These are phyloP conservation scores for Tragelaphus imberbis DNA, from an alignment of 2,113 vertebrate genomes.

Conservation along the genomic window DNA sequence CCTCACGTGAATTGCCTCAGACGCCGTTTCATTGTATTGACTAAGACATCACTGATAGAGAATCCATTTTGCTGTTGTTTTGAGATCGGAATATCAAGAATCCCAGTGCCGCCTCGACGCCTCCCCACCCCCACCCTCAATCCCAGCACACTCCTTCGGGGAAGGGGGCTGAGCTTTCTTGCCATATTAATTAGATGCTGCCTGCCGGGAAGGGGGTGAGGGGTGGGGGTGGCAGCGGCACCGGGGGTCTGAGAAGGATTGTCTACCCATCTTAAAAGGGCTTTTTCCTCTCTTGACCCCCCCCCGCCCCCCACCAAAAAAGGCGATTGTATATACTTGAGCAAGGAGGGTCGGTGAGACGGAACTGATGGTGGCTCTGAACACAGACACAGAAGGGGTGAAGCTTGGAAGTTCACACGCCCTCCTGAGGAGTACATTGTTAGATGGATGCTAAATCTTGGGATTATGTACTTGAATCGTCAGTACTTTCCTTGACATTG, in stretches of 20 bases:
- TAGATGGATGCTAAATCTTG: background rate
- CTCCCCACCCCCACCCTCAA: slow-evolving; percentile 22
- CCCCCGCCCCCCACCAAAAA: background rate
- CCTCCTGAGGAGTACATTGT: background rate
- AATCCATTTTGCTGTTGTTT: slow-evolving; percentile 74
- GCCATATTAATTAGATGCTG: slow-evolving; percentile 63
- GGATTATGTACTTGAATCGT: background rate
- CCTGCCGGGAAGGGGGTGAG: slow-evolving; percentile 28
- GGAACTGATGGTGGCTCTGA: background rate
- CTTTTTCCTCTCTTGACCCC: background rate
- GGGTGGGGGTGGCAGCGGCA: background rate
- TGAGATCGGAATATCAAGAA: slow-evolving; percentile 43
- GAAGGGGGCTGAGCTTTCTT: slow-evolving; percentile 57
- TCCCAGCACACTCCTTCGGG: slow-evolving; percentile 21
- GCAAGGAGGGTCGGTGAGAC: background rate
- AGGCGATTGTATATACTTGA: background rate
- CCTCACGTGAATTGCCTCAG: slow-evolving; percentile 45
- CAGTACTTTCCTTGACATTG: background rate
- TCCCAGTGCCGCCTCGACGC: slow-evolving; percentile 16
- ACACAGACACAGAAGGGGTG: background rate
- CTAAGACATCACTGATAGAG: slow-evolving; percentile 59
- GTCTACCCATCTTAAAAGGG: background rate
- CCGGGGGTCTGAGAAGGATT: background rate
- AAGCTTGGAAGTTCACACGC: slow-evolving; percentile 36
- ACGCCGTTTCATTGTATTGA: slow-evolving; percentile 50